These are phyloP conservation scores for Pristionchus maxplancki DNA, from an alignment of 2,888 invertebrate genomes.

Conservation along the genomic window DNA sequence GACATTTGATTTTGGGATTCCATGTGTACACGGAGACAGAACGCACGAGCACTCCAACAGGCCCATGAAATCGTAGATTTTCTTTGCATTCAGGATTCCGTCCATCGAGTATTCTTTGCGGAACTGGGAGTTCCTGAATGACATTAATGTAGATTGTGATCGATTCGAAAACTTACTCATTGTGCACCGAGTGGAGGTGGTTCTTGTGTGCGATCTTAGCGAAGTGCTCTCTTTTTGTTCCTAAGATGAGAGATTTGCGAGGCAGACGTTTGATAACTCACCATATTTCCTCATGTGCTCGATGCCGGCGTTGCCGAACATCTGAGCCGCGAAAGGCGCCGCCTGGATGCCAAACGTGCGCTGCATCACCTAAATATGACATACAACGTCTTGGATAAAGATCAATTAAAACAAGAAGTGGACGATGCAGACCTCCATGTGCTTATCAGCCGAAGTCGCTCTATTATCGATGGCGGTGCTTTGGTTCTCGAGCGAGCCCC, in stretches of 20 bases:
- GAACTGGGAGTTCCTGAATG: slow-evolving; percentile 89
- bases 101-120: slow-evolving; percentile 92
- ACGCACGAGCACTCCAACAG: slow-evolving; percentile 92
- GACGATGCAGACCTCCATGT: slow-evolving; percentile 81
- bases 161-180: slow-evolving; percentile 85
- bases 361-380: background rate
- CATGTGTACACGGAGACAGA: background rate
- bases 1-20: too few relatives aligned
- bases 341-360: background rate
- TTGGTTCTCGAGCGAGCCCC: slow-evolving; percentile 78
- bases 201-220: slow-evolving; percentile 98
- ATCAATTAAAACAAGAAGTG: too few relatives aligned
- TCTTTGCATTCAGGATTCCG: slow-evolving; percentile 90
- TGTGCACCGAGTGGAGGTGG: slow-evolving; percentile 95
- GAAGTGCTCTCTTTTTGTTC: slow-evolving; percentile 93
- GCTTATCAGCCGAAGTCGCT: slow-evolving; percentile 84
- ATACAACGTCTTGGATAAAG: too few relatives aligned
- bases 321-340: slow-evolving; percentile 64
- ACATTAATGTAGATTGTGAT: background rate
- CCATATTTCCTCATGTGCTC: slow-evolving; percentile 97
- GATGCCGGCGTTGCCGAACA: slow-evolving; percentile 95
- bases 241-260: too few relatives aligned
- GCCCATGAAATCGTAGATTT: slow-evolving; percentile 92
- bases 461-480: slow-evolving; percentile 83
- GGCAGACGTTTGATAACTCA: too few relatives aligned